Evolutionary conservation across 2,797 vertebrate species (phyloP).

Genomic region (Apodemus agrarius): DNA sequence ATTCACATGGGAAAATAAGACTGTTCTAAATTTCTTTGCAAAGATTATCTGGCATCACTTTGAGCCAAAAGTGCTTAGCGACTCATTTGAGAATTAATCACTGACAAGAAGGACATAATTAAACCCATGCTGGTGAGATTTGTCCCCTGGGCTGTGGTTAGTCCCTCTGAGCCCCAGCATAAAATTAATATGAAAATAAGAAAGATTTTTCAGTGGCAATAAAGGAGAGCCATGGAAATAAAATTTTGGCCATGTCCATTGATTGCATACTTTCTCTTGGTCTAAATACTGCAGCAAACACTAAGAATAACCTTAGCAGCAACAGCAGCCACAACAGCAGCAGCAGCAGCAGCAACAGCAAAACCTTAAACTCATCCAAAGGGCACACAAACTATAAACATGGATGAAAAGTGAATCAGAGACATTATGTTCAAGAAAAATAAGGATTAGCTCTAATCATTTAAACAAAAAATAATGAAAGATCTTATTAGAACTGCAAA

Average conservation of each 20-base stretch:
- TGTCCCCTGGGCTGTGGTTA: fast-evolving
- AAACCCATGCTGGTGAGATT: neutral
- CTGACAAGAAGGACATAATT: neutral
- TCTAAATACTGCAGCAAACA: neutral
- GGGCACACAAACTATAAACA: neutral
- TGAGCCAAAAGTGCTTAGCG: neutral
- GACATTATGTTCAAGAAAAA: neutral
- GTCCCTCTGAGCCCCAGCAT: too few species aligned
- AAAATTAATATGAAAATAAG: neutral
- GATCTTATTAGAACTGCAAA: neutral
- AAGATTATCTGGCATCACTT: neutral
- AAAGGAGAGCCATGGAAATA: neutral
- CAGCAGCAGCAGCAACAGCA: neutral
- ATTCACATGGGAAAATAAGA: neutral
- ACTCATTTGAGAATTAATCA: neutral
- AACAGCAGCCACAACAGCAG: neutral
- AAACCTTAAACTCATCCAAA: neutral
- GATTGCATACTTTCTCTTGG: neutral
- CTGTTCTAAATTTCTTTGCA: neutral
- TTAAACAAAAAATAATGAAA: neutral
- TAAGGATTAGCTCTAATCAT: neutral
- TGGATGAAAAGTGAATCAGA: neutral
- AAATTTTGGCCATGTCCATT: too few species aligned
- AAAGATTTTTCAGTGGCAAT: neutral
- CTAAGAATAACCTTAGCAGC: neutral